Evolutionary conservation across 2,113 vertebrate species (phyloP), one percentile per base, ranked within the genome.

Genomic region (Gobiocypris rarus): DNA sequence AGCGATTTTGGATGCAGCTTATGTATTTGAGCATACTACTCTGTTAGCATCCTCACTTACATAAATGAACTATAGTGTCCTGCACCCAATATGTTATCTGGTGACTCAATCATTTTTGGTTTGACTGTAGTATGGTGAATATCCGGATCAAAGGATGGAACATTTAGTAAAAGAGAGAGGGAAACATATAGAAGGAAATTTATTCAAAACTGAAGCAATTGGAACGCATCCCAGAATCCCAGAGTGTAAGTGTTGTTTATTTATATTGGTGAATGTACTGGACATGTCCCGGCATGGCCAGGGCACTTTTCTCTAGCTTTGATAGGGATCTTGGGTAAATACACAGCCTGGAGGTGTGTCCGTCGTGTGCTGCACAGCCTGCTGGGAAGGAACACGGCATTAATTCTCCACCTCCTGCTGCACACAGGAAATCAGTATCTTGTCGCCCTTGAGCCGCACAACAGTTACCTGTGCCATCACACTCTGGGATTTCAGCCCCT

Each of bases 271-370:
- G 75, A 65, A 58, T 34, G 61, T 79, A 73, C 48, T 61, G 85
- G 67, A 54, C 45, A 22, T 88, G 83, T 67, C 48, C 69, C 81
- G 75, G 73, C 79, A 70, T 70, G 77, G 83, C 52, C 19, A 73
- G 77, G 65, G 45, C 63, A 41, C 75, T 63, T 54, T 84, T 88
- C 76, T 86, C 52, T 52, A 77, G 74, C 71, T 76, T 73, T 67
- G 88, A 87, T 88, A 86, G 85, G 76, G 82, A 89, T 91, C 81
- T 91, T 86, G 86, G 61, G 78, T 88, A 89, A 89, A 88, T 85
- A 89, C 86, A 87, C 87, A 89, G 84, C 73, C 79, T 59, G 63
- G 84, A 87, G 87, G 87, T 84, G 85, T 89, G 89, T 81, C 84
- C 38, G 70, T 67, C 56, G 38, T 63, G 54, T 15, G 54, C 10